These are phyloP conservation scores for Mellilla xanthometata DNA, from an alignment of 2,888 invertebrate species.

Conservation along the genomic window DNA sequence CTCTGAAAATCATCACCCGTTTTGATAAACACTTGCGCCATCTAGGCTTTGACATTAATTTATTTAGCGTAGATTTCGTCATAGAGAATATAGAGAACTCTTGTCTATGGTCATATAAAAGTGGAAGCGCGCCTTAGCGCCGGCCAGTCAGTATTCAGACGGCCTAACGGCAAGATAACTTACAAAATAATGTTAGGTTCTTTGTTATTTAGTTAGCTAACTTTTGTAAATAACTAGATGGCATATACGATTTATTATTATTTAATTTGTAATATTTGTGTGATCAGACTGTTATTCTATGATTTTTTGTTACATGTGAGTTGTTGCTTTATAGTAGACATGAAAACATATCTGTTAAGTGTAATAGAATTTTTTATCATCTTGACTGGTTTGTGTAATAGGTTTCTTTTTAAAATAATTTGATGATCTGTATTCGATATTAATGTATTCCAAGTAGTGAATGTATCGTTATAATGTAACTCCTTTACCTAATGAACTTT, in stretches of 20 bases:
- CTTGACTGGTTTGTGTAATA: conserved; percentile 50
- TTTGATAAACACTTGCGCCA: conserved; percentile 34
- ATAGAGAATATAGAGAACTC: conserved; percentile 38
- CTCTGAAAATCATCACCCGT: conserved; percentile 11
- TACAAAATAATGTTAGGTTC: conserved; percentile 74
- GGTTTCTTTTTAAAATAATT: conserved; percentile 39
- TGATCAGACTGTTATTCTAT: conserved; percentile 81
- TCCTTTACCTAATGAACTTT: conserved; percentile 51
- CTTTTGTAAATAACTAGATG: conserved; percentile 80
- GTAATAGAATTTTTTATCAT: conserved; percentile 50
- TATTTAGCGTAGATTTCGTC: conserved; percentile 55
- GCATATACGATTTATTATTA: conserved; percentile 65
- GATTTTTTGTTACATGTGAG: conserved; percentile 78
- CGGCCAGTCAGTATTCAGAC: conserved; percentile 77
- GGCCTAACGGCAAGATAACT: conserved; percentile 55
- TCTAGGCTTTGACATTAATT: conserved; percentile 50
- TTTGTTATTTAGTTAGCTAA: conserved; percentile 83
- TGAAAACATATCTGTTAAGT: conserved; percentile 72
- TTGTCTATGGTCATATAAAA: conserved; percentile 34
- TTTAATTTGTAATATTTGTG: conserved; percentile 81
- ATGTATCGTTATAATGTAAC: conserved; percentile 54
- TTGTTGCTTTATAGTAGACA: conserved; percentile 75
- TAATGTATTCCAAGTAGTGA: conserved; percentile 52
- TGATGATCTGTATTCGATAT: conserved; percentile 47
- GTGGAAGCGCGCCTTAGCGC: conserved; percentile 50